Evolutionary conservation across 2,113 vertebrate genomes (phyloP), one percentile per base, ranked within the genome.

Genomic region (Ursus arctos): DNA sequence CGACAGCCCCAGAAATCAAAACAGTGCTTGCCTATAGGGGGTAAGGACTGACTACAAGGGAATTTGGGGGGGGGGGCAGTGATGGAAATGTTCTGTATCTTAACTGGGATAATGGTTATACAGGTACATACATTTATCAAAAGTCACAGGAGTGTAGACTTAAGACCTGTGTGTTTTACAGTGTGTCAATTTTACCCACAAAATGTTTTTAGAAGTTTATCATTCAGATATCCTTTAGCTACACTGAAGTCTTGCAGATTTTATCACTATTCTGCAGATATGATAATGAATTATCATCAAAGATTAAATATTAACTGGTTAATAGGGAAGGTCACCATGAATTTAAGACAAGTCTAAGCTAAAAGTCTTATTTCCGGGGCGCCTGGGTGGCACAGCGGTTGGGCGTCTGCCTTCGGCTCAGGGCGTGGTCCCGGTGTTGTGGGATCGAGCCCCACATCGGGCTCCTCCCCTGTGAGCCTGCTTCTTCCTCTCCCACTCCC

Each of bases 221-320:
- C 69, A 79, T 33, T 86, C n/a, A 63, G 21, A 71, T 86, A 79
- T 5, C 28, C 26, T 86, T 65, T 79, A 94, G 22, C 21, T 72
- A 13, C 67, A 89, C 33, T 49, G 21, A 65, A 61, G 84, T 65
- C 49, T 76, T 67, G 31, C 51, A 47, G n/a, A 67, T 94, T 49
- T 94, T 77, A 92, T 77, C 71, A 72, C 74, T 47, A 91, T 40
- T 80, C 51, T 89, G 8, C 14, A 95, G 33, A 57, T 3, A 65
- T 31, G 24, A 31, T 49, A 85, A 81, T 63, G 31, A 87, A 74
- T 0, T 76, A 11, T 79, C 79, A 74, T 59, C 24, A 79, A 86
- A 80, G 65, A 92, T 94, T 94, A 92, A 92, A 84, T 67, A 88
- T 49, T 95, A 80, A 90, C 83, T 88, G 14, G 36, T 47, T 91